Conservation (phyloP, 2,888 invertebrate genomes). For the Mechanitis messenoides region DNA sequence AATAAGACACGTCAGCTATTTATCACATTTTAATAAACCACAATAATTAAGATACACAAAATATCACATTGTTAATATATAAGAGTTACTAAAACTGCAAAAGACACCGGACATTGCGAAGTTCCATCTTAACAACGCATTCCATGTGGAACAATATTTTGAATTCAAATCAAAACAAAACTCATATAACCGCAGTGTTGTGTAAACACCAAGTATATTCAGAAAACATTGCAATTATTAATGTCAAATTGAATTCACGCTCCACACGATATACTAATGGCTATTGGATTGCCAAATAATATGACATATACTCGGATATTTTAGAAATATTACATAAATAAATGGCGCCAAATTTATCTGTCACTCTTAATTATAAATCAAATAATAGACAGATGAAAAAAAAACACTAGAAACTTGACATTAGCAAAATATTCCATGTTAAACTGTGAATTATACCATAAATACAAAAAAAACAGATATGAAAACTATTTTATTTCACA, state of each 20-base stretch:
- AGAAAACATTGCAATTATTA: slow-evolving; percentile 12
- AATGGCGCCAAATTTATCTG: no score
- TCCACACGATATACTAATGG: slow-evolving; percentile 14
- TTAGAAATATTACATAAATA: no score
- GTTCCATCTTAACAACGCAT: slow-evolving; percentile 39
- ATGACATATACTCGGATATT: neutral
- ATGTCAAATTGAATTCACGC: slow-evolving; percentile 2
- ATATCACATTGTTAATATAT: neutral
- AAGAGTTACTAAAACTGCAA: neutral
- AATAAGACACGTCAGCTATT: no score
- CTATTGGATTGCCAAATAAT: slow-evolving; percentile 7
- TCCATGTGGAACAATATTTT: slow-evolving; percentile 44
- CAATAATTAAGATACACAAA: no score
- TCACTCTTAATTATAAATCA: no score
- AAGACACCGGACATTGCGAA: slow-evolving; percentile 60
- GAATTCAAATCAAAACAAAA: slow-evolving; percentile 57
- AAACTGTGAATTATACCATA: no score
- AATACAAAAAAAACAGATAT: no score
- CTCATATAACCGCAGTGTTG: slow-evolving; percentile 49
- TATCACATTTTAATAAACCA: no score
- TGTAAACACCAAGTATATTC: slow-evolving; percentile 48
- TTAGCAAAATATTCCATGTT: no score
- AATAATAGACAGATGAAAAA: no score
- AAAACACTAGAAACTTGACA: no score
- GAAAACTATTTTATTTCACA: no score